Evolutionary conservation across 2,797 vertebrate species (phyloP).

Genomic region (Chloroceryle amazona): DNA sequence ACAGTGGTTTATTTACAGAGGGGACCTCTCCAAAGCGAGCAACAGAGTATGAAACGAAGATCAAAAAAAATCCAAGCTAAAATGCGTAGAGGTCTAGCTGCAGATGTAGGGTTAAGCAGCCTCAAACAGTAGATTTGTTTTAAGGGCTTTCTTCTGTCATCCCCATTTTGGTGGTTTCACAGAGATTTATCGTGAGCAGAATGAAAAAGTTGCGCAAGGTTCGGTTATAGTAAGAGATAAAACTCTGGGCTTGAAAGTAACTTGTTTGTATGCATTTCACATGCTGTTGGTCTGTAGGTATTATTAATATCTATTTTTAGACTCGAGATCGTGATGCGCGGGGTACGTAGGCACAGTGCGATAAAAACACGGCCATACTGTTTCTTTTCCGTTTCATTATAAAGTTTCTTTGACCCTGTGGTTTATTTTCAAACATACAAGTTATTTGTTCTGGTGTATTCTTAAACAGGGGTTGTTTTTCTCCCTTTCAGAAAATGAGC

Average conservation of each 20-base stretch:
- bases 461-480: constrained; percentile 87
- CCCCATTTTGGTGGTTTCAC: constrained; percentile 38
- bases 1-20: constrained; percentile 69
- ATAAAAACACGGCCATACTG: constrained; percentile 80
- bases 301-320: constrained; percentile 79
- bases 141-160: constrained; percentile 49
- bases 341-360: constrained; percentile 38
- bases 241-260: constrained; percentile 43
- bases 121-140: constrained; percentile 21
- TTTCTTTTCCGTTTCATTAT: constrained; percentile 87
- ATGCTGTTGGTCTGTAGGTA: constrained; percentile 55
- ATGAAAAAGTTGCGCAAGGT: constrained; percentile 47
- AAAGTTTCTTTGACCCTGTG: constrained; percentile 94
- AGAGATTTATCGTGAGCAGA: constrained; percentile 16
- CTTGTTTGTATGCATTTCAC: constrained; percentile 73
- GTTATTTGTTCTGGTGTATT: constrained; percentile 87
- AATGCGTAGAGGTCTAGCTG: constrained; percentile 31
- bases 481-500: constrained; percentile 91
- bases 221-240: constrained; percentile 3
- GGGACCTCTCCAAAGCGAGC: constrained; percentile 65
- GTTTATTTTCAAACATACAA: constrained; percentile 88
- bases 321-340: constrained; percentile 38
- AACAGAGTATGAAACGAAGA: constrained; percentile 32
- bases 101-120: constrained; percentile 70
- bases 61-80: not conserved